These are phyloP conservation scores for Pteria penguin DNA, from an alignment of 2,888 invertebrate genomes.

Conservation along the genomic window DNA sequence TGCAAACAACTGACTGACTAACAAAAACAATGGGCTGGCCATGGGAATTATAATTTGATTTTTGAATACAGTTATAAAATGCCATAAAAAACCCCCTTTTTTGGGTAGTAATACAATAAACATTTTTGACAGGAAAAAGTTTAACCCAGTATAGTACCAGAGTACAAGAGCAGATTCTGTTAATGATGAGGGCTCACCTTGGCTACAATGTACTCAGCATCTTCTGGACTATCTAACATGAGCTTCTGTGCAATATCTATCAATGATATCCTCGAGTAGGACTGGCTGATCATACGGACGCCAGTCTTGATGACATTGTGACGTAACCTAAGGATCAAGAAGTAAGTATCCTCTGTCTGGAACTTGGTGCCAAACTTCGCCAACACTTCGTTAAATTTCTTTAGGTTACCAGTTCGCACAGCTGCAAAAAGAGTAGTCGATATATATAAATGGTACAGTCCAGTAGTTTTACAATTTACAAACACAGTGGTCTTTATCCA, in stretches of 20 bases:
- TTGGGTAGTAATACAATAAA: background rate
- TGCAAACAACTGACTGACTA: too few relatives aligned
- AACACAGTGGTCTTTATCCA: too few relatives aligned
- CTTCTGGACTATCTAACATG: constrained; percentile 95
- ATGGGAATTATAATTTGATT: too few relatives aligned
- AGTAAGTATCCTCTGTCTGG: constrained; percentile 95
- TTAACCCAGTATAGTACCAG: background rate
- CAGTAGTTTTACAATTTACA: too few relatives aligned
- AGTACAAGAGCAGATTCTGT: background rate
- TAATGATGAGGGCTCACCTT: too few relatives aligned
- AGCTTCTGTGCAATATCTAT: constrained; percentile 96
- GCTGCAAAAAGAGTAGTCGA: constrained; percentile 76
- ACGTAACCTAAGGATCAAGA: constrained; percentile 94
- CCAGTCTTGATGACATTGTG: constrained; percentile 99
- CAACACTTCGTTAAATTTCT: constrained; percentile 94
- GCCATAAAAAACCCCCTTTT: background rate
- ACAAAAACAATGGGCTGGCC: too few relatives aligned
- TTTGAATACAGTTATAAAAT: too few relatives aligned
- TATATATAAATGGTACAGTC: background rate
- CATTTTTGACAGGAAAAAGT: background rate
- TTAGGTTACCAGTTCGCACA: constrained; percentile 96
- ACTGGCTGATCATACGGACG: constrained; percentile 95
- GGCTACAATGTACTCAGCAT: constrained; percentile 99
- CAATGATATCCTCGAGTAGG: constrained; percentile 97
- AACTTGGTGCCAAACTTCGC: constrained; percentile 95